Evolutionary conservation across 2,888 invertebrate species (phyloP).

Genomic region (Eristalis arbustorum): DNA sequence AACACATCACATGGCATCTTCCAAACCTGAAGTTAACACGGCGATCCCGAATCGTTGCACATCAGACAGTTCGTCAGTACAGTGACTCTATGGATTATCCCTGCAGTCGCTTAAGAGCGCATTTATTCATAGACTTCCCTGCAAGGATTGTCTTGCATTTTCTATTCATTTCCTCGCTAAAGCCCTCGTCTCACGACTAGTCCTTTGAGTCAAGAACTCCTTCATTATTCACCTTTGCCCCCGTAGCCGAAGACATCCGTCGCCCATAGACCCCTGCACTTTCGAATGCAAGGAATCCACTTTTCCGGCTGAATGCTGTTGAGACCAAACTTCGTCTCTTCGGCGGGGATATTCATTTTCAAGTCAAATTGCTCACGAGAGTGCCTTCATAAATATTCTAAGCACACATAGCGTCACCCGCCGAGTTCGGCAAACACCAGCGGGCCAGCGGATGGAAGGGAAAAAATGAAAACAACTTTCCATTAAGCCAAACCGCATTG

Average conservation of each 20-base stretch:
- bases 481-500: conserved; percentile 52
- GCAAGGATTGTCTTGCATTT: no score
- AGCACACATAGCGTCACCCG: neutral
- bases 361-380: neutral
- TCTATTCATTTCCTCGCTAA: no score
- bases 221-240: neutral
- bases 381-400: neutral
- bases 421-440: neutral
- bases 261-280: neutral
- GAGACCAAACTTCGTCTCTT: neutral
- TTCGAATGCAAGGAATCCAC: neutral
- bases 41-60: no score
- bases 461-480: conserved; percentile 17
- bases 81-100: no score
- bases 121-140: no score
- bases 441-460: no score
- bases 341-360: neutral
- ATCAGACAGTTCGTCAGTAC: no score
- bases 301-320: neutral
- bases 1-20: no score
- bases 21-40: no score
- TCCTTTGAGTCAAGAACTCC: neutral
- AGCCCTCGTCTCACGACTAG: no score
- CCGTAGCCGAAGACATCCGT: neutral
- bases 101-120: no score